These are phyloP conservation scores for Holothuria scabra DNA, from an alignment of 53 echinoderm and acorn worm genomes.

Conservation along the genomic window DNA sequence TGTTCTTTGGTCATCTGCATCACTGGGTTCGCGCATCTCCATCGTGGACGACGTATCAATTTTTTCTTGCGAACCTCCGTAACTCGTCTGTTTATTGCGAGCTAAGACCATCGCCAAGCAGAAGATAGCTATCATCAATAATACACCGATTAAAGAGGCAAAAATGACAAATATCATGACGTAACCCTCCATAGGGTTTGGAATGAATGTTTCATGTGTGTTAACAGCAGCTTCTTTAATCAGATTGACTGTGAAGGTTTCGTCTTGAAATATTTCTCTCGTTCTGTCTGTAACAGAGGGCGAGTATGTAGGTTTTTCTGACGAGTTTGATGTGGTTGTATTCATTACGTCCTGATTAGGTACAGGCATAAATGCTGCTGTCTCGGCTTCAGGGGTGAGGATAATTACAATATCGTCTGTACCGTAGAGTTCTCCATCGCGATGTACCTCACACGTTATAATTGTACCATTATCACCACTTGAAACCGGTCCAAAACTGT, in stretches of 20 bases:
- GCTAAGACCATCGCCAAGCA: conserved; percentile 36
- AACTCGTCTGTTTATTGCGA: not conserved
- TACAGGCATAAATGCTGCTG: too few species aligned
- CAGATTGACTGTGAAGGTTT: too few species aligned
- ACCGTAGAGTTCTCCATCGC: not conserved
- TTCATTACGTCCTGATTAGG: too few species aligned
- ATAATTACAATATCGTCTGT: not conserved
- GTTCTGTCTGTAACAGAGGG: too few species aligned
- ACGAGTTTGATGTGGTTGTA: too few species aligned
- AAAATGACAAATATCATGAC: conserved; percentile 4
- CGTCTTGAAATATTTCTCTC: too few species aligned
- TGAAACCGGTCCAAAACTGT: conserved; percentile 25
- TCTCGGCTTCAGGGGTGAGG: too few species aligned
- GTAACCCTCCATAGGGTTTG: conserved; percentile 15
- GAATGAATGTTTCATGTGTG: too few species aligned
- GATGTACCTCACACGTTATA: not conserved
- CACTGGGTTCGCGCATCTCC: not conserved
- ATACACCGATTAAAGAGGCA: not conserved
- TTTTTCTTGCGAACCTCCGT: not conserved
- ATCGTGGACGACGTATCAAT: conserved; percentile 6
- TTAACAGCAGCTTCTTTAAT: too few species aligned
- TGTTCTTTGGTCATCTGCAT: not conserved
- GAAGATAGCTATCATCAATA: conserved; percentile 12
- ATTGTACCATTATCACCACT: not conserved
- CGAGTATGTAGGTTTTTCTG: too few species aligned